Base-by-base conservation (phyloP, 2,888 invertebrate species). In the Leptinotarsa peninsularis region DNA sequence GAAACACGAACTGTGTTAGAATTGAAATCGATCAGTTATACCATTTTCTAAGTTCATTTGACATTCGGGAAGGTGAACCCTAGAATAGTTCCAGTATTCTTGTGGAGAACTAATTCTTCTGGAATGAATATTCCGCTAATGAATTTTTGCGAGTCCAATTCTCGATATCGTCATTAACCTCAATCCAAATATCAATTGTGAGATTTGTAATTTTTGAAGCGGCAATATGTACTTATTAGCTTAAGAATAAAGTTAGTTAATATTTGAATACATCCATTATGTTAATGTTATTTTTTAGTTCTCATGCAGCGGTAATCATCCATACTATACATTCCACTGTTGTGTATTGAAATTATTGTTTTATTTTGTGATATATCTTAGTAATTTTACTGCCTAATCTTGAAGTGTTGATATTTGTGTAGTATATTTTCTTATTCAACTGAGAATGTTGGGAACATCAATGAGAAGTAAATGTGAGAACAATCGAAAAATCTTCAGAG, bases 1-100 rank as follows among this genome's bases (percentile, higher is more conserved):
- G 56, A 67, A 68, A 71, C 76, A 71, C 76, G 76, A 73, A 76
- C 73, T 73, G 71, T 66, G 68, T 73, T 63, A 10, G 33, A 33
- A 63, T 33, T n/a, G 63, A 63, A 58, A 58, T 58, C 58, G 58
- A 58, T 23, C n/a, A 14, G 14, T 58, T 23, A 58, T 33, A 23
- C 23, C 4, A 58, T 21, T 23, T 27, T 23, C 58, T 21, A 4
- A 21, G 10, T 23, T 21, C 23, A 58, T 58, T 58, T 58, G 58
- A 21, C 58, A 21, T 21, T 23, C 23, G 13, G 23, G 27, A 27
- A 27, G 5, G 5, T 27, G 27, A 1, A 4, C 4, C 5, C 27
- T 27, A 5, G 1, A 27, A 27, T 5, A 4, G 2, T 33, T 33
- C 33, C 33, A 7, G 33, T 2, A 10, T 7, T 10, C 33, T 33